A percentile compares a stretch with the other conserved stretches of the same genome.
These are phyloP conservation scores for Hipposideros larvatus DNA, from an alignment of 2,797 vertebrate species.

Conservation along the genomic window DNA sequence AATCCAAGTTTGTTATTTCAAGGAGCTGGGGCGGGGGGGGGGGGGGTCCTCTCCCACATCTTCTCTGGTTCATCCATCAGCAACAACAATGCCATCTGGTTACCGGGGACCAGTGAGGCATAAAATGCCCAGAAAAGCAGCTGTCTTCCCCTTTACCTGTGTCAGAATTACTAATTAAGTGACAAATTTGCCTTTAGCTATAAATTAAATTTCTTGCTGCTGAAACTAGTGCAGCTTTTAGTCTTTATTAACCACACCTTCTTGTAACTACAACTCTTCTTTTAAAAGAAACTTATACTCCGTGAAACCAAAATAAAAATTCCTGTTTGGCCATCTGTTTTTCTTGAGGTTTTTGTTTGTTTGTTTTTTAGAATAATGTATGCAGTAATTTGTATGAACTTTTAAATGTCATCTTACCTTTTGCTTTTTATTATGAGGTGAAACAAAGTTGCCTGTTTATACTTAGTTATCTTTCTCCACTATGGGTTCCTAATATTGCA, in stretches of 20 bases:
- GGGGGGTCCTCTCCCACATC: neutral
- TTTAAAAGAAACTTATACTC: slow-evolving; percentile 20
- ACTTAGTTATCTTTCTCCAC: neutral
- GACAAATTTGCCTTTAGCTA: slow-evolving; percentile 74
- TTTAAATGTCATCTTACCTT: slow-evolving; percentile 44
- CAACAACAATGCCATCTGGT: slow-evolving; percentile 81
- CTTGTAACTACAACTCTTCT: neutral
- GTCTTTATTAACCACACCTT: neutral
- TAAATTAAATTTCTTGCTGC: slow-evolving; percentile 54
- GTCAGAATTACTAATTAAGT: slow-evolving; percentile 80
- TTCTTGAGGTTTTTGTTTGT: neutral
- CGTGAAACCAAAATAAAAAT: slow-evolving; percentile 24
- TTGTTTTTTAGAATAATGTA: neutral
- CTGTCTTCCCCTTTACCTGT: slow-evolving; percentile 82
- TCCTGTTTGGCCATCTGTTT: neutral
- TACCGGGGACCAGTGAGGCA: slow-evolving; percentile 73
- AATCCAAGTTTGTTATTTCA: slow-evolving; percentile 43
- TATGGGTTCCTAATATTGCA: neutral
- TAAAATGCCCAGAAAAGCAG: slow-evolving; percentile 75
- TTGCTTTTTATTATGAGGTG: slow-evolving; percentile 6
- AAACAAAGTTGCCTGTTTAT: slow-evolving; percentile 13
- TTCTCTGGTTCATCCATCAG: slow-evolving; percentile 74
- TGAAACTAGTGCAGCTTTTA: slow-evolving; percentile 32
- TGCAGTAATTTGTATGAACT: neutral
- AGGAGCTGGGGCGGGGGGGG: neutral